These are phyloP conservation scores for Acanthochromis polyacanthus DNA, from an alignment of 2,113 vertebrate species.

Conservation along the genomic window DNA sequence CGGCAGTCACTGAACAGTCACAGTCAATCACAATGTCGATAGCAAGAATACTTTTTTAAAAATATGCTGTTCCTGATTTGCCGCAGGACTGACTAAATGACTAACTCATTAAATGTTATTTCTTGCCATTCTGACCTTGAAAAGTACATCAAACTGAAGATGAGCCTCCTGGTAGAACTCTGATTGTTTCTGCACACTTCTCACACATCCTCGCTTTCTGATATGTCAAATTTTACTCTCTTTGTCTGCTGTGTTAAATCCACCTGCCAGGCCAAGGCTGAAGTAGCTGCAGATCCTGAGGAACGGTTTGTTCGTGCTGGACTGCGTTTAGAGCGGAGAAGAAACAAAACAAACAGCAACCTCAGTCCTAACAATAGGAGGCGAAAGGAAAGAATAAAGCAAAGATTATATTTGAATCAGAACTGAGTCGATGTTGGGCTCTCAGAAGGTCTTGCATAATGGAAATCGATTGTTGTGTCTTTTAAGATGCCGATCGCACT, in stretches of 20 bases:
- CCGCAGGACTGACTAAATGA: not conserved
- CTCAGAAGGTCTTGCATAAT: conserved; percentile 25
- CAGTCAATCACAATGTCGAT: not conserved
- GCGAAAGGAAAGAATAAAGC: not conserved
- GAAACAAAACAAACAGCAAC: not conserved
- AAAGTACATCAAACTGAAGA: not conserved
- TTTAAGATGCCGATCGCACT: conserved; percentile 39
- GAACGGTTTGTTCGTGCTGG: not conserved
- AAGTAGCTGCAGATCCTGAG: not conserved
- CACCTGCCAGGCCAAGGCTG: not conserved
- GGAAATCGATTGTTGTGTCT: conserved; percentile 34
- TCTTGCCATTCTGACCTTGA: not conserved
- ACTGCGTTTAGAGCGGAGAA: not conserved
- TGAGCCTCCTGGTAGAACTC: not conserved
- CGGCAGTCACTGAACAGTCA: not conserved
- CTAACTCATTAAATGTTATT: not conserved
- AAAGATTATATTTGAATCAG: conserved; percentile 24
- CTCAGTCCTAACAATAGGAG: conserved; percentile 3
- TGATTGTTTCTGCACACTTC: not conserved
- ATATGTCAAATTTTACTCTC: not conserved
- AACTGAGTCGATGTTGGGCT: conserved; percentile 11
- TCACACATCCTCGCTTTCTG: not conserved
- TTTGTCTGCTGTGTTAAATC: not conserved
- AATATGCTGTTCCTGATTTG: not conserved
- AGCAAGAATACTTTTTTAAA: too few species aligned